phyloP scores from a whole-genome alignment of 2,113 vertebrate species.

The Synchiropus splendidus region DNA sequence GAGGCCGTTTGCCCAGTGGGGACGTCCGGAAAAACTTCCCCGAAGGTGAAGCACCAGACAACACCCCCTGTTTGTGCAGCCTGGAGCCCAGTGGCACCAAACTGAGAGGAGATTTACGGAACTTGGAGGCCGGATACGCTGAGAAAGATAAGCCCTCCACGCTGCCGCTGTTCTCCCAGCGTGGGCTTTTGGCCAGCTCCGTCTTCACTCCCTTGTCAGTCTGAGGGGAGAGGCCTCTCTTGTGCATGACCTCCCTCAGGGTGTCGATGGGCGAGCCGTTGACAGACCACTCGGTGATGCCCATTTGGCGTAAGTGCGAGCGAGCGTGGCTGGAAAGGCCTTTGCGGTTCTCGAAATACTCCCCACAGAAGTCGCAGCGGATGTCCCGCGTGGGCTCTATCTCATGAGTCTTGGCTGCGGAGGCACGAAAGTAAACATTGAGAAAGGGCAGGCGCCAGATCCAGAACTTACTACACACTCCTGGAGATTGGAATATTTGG shows the following conservation, averaged over 20 bases:
- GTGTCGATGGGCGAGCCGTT: slow-evolving; percentile 94
- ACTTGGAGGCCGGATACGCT: slow-evolving; percentile 51
- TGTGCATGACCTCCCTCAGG: slow-evolving; percentile 82
- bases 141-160: slow-evolving; percentile 22
- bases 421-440: slow-evolving; percentile 25
- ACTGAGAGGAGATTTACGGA: slow-evolving; percentile 59
- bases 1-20: slow-evolving; percentile 68
- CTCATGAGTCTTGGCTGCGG: slow-evolving; percentile 59
- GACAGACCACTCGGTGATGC: slow-evolving; percentile 91
- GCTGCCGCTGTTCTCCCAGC: slow-evolving; percentile 49
- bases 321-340: slow-evolving; percentile 90
- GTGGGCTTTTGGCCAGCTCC: slow-evolving; percentile 38
- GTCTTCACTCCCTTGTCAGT: slow-evolving; percentile 72
- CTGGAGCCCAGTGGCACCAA: slow-evolving; percentile 58
- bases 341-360: slow-evolving; percentile 93
- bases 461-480: too few species aligned
- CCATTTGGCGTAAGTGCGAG: slow-evolving; percentile 91
- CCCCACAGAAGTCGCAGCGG: slow-evolving; percentile 90
- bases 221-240: slow-evolving; percentile 57
- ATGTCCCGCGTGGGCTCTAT: slow-evolving; percentile 81
- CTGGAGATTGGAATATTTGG: too few species aligned
- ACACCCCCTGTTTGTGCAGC: slow-evolving; percentile 64
- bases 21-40: slow-evolving; percentile 68
- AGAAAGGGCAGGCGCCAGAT: not conserved
- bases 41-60: slow-evolving; percentile 51